Conservation (phyloP, 2,113 vertebrate species). For the Dicaeum eximium region DNA sequence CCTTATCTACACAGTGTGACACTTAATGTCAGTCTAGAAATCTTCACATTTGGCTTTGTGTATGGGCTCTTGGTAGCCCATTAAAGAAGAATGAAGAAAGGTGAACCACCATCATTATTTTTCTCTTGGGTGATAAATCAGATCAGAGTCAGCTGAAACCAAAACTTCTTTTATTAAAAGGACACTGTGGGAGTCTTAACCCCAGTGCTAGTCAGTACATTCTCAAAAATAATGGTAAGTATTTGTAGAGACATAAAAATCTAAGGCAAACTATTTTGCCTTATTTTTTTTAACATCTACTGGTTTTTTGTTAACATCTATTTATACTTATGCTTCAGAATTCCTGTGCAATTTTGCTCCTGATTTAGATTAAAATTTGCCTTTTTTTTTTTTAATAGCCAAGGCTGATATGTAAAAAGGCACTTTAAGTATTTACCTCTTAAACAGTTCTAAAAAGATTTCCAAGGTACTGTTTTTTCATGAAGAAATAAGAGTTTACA, state of each 20-base stretch:
- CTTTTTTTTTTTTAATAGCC: background rate
- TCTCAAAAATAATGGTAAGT: background rate
- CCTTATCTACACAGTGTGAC: fast-evolving
- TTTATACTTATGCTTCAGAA: background rate
- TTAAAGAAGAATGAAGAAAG: background rate
- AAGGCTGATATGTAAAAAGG: background rate
- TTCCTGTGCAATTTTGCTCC: background rate
- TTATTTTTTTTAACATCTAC: background rate
- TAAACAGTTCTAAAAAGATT: background rate
- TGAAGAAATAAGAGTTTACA: background rate
- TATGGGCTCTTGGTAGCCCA: background rate
- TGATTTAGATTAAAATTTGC: background rate
- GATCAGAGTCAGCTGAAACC: background rate
- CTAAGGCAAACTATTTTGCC: background rate
- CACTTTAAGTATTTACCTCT: background rate
- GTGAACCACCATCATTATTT: background rate
- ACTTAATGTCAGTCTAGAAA: background rate
- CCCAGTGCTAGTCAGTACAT: background rate
- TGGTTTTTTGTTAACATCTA: background rate
- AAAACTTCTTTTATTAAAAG: background rate
- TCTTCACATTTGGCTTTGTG: background rate
- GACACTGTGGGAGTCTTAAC: background rate
- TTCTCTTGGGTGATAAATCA: background rate
- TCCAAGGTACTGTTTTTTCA: background rate
- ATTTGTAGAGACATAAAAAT: background rate